phyloP scores from a whole-genome alignment of 2,888 invertebrate species.

The Lumbricus terrestris region DNA sequence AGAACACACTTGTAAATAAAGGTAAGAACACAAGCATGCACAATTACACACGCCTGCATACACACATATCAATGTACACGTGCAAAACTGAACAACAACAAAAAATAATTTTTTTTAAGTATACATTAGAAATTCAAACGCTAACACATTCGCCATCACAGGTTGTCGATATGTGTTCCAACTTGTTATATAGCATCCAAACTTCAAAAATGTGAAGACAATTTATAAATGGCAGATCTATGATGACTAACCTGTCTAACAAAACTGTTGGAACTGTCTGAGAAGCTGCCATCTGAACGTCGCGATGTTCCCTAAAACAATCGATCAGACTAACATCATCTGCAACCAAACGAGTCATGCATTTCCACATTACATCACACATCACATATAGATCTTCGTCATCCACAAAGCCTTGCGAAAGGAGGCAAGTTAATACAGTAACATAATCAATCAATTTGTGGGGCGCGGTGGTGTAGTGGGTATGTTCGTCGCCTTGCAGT shows the following conservation, averaged over 20 bases:
- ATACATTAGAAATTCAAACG: background rate
- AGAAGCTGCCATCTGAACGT: conserved; percentile 54
- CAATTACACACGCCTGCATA: background rate
- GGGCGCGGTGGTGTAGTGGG: no score
- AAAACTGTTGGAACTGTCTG: conserved; percentile 56
- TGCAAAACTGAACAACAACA: background rate
- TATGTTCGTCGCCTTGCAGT: no score
- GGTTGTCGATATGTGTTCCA: background rate
- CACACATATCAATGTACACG: background rate
- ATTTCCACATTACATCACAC: background rate
- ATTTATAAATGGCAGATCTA: background rate
- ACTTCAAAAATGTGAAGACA: background rate
- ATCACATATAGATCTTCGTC: no score
- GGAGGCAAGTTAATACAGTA: background rate
- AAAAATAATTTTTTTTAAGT: background rate
- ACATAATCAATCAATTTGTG: background rate
- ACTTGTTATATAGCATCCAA: background rate
- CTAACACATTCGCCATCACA: background rate
- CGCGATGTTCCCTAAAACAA: conserved; percentile 9
- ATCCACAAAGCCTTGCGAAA: background rate
- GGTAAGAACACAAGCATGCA: background rate
- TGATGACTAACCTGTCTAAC: conserved; percentile 47
- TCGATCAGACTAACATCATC: background rate
- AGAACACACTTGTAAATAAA: no score
- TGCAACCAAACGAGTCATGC: no score